Evolutionary conservation across 2,888 invertebrate species (phyloP).

Genomic region (Drosophila parthenogenetica): DNA sequence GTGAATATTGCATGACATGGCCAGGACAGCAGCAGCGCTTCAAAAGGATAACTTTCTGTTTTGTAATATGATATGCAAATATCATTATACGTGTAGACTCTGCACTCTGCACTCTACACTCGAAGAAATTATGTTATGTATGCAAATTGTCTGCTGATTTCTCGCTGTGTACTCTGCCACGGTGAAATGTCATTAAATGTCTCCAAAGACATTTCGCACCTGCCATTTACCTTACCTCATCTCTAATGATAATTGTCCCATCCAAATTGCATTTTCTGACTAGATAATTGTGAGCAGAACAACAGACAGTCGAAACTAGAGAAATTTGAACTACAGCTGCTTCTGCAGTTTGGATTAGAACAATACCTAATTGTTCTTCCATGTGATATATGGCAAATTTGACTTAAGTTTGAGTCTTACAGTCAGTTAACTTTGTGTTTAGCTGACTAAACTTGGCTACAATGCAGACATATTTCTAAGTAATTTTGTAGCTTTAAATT

Average conservation of each 20-base stretch:
- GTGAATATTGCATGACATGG: conserved; percentile 70
- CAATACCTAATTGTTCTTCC: conserved; percentile 34
- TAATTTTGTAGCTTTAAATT: no score
- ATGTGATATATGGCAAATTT: conserved; percentile 27
- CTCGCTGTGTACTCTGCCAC: conserved; percentile 16
- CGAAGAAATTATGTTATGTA: conserved; percentile 2
- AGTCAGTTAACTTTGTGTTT: conserved; percentile 10
- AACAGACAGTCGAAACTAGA: conserved; percentile 2
- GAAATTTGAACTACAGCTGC: not conserved
- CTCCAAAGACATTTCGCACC: conserved; percentile 72
- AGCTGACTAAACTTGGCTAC: conserved; percentile 15
- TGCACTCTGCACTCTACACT: conserved; percentile 13
- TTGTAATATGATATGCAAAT: conserved; percentile 63
- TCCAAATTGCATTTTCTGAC: conserved; percentile 7
- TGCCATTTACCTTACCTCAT: conserved; percentile 57
- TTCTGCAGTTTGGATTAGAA: conserved; percentile 14
- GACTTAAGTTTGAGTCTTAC: conserved; percentile 17
- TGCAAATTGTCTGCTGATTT: conserved; percentile 14
- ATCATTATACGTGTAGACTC: conserved; percentile 19
- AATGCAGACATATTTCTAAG: not conserved
- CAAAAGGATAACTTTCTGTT: conserved; percentile 55
- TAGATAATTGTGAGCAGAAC: conserved; percentile 22
- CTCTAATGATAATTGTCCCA: conserved; percentile 57
- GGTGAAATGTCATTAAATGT: conserved; percentile 50
- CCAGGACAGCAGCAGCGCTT: conserved; percentile 27